Conservation (phyloP, 2,888 invertebrate genomes). For the Teleiodes luculella region DNA sequence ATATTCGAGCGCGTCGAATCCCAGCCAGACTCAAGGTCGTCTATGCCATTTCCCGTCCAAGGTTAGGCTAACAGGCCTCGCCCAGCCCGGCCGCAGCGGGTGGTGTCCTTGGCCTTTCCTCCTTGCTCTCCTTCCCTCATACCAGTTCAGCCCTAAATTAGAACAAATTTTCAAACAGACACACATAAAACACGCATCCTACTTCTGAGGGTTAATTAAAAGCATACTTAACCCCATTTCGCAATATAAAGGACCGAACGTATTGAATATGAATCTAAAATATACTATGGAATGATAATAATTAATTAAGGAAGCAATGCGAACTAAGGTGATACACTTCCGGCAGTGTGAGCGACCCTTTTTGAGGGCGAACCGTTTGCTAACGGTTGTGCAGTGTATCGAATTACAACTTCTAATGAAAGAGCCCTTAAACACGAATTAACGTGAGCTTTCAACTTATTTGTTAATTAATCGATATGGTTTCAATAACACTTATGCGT, state of each 20-base stretch:
- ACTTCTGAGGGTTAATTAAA: constrained; percentile 1
- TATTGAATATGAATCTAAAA: constrained; percentile 18
- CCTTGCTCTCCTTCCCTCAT: constrained; percentile 34
- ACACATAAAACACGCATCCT: neutral
- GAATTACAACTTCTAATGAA: constrained; percentile 37
- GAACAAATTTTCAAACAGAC: constrained; percentile 19
- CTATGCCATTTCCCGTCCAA: constrained; percentile 41
- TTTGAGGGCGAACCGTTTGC: constrained; percentile 51
- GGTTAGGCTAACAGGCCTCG: constrained; percentile 47
- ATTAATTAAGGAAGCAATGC: constrained; percentile 54
- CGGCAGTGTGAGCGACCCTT: constrained; percentile 48
- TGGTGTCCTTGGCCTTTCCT: constrained; percentile 52
- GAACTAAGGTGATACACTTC: constrained; percentile 53
- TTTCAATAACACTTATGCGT: neutral
- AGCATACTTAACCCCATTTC: neutral
- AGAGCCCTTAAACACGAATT: constrained; percentile 30
- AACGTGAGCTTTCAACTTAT: neutral
- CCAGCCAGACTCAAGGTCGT: constrained; percentile 39
- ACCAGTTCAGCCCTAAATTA: constrained; percentile 35
- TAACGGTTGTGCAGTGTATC: constrained; percentile 51
- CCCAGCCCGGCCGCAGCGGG: constrained; percentile 36
- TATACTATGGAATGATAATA: constrained; percentile 27
- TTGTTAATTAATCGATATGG: constrained; percentile 4
- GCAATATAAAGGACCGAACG: constrained; percentile 9
- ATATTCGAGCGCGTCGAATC: constrained; percentile 4